Conservation (phyloP, 1,140 invertebrate genomes). For the Eurosta solidaginis region DNA sequence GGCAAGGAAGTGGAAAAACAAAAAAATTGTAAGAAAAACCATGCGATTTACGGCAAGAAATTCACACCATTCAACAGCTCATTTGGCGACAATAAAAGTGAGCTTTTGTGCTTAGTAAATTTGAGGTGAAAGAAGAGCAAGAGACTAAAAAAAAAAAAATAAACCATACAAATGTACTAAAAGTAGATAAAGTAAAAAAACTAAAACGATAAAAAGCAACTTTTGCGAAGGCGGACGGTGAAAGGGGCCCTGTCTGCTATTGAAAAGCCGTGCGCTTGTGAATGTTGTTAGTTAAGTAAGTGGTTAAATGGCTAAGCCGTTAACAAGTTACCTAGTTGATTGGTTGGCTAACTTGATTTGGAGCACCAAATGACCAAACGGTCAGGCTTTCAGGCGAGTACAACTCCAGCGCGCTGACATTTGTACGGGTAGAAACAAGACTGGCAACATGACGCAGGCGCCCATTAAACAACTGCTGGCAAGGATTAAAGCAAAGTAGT, state of each 20-base stretch:
- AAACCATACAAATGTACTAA: not conserved
- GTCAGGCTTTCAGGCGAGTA: not conserved
- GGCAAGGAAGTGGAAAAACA: not conserved
- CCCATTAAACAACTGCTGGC: not conserved
- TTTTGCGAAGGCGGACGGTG: not conserved
- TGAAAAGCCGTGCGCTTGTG: no score
- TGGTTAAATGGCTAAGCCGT: not conserved
- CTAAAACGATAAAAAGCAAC: not conserved
- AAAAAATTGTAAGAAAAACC: not conserved
- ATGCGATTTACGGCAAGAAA: not conserved
- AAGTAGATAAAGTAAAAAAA: not conserved
- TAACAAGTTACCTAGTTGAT: not conserved
- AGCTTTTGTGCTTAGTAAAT: not conserved
- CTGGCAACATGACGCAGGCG: not conserved
- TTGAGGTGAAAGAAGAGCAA: not conserved
- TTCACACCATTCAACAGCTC: conserved; percentile 11
- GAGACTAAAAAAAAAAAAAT: not conserved
- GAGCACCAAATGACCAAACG: not conserved
- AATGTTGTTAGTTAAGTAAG: not conserved
- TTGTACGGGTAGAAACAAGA: not conserved
- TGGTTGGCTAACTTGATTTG: not conserved
- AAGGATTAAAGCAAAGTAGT: no score
- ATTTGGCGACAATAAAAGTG: not conserved
- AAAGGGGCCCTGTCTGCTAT: not conserved
- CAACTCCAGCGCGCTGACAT: not conserved